Conservation (phyloP, 2,888 invertebrate species). For the Lagria hirta region DNA sequence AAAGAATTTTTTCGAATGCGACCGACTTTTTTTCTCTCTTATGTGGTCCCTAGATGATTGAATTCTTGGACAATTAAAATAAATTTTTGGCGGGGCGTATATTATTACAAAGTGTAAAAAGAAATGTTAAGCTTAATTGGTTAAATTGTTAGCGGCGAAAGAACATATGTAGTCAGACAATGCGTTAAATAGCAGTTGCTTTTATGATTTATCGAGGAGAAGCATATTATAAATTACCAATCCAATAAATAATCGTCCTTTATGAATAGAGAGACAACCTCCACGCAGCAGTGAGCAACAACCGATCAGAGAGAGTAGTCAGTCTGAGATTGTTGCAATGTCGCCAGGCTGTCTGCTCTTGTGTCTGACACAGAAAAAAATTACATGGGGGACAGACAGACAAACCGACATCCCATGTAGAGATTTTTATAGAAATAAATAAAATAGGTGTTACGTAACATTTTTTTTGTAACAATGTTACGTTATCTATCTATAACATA, state of each 20-base stretch:
- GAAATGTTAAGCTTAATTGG: constrained; percentile 21
- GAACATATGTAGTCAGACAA: constrained; percentile 22
- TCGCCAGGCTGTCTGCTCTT: constrained; percentile 24
- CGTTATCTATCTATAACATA: too few species aligned
- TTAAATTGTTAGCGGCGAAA: constrained; percentile 21
- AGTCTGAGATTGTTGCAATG: constrained; percentile 24
- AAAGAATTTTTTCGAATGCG: too few species aligned
- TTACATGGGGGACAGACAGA: too few species aligned
- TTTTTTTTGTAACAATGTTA: too few species aligned
- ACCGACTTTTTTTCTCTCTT: too few species aligned
- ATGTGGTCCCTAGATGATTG: too few species aligned
- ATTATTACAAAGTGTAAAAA: constrained; percentile 7
- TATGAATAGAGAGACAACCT: constrained; percentile 27
- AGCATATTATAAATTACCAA: constrained; percentile 17
- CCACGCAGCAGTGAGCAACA: constrained; percentile 12
- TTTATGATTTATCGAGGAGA: constrained; percentile 27
- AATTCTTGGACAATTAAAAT: constrained; percentile 6
- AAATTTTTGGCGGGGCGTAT: constrained; percentile 9
- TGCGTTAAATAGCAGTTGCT: constrained; percentile 17
- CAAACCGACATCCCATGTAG: constrained; percentile 16
- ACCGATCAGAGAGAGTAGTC: constrained; percentile 16
- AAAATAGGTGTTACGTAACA: too few species aligned
- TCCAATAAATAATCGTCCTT: constrained; percentile 27
- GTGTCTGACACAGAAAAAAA: constrained; percentile 21
- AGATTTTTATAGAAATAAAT: too few species aligned